Evolutionary conservation across 2,113 vertebrate species (phyloP).

Genomic region (Crotalus tigris): DNA sequence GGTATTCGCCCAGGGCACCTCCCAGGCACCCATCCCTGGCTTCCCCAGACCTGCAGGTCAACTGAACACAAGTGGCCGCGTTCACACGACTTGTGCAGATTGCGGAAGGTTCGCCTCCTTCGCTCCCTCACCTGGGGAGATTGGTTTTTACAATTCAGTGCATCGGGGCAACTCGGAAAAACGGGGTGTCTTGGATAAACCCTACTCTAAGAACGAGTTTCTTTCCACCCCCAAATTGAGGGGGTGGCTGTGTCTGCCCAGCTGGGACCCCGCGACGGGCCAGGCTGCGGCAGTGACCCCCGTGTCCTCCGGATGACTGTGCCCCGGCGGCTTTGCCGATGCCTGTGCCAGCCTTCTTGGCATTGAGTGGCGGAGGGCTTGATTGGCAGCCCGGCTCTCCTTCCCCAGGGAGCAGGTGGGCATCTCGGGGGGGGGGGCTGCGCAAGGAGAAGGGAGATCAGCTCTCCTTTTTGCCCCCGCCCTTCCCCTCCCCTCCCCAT

Average conservation of each 20-base stretch:
- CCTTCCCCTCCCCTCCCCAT: background rate
- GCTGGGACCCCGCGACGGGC: too few relatives aligned
- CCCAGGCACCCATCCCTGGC: background rate
- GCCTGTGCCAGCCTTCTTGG: background rate
- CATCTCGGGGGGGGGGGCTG: background rate
- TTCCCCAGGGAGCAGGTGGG: background rate
- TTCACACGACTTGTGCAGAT: background rate
- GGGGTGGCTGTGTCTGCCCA: background rate
- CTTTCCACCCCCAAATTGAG: background rate
- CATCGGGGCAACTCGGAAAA: background rate
- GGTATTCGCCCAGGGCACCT: background rate
- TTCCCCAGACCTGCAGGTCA: background rate
- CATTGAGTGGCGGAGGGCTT: background rate
- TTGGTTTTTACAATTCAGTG: background rate
- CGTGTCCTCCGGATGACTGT: background rate
- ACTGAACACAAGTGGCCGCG: rapidly evolving
- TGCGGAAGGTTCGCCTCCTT: rapidly evolving
- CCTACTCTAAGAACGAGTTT: background rate
- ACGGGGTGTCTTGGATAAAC: background rate
- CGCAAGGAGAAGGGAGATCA: background rate
- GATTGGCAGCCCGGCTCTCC: background rate
- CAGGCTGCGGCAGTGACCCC: background rate
- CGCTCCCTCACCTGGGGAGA: background rate
- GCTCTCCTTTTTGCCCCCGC: background rate
- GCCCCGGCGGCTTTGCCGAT: background rate